Evolutionary conservation across 2,888 invertebrate species (phyloP).

Genomic region (Dasysyrphus tricinctus): DNA sequence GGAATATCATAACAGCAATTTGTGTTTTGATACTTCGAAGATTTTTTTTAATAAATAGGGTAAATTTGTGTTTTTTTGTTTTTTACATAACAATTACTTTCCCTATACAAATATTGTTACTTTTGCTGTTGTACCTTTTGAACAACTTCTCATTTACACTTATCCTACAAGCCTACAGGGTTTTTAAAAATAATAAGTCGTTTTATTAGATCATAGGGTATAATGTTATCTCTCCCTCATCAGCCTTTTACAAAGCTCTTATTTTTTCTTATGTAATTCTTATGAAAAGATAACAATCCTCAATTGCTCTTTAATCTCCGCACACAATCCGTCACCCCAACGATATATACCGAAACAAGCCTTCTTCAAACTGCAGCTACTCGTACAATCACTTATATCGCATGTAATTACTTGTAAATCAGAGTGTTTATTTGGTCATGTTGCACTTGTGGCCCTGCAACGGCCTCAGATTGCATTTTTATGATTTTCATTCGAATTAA

Average conservation of each 20-base stretch:
- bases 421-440: slow-evolving; percentile 63
- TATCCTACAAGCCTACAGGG: background rate
- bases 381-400: slow-evolving; percentile 34
- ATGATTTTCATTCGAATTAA: slow-evolving; percentile 52
- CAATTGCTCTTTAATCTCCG: background rate
- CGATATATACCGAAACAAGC: background rate
- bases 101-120: background rate
- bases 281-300: background rate
- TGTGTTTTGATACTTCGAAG: slow-evolving; percentile 2
- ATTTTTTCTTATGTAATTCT: background rate
- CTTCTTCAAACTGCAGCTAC: background rate
- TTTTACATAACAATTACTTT: too few relatives aligned
- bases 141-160: background rate
- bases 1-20: background rate
- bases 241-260: background rate
- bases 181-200: background rate
- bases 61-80: background rate
- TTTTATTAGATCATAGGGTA: background rate
- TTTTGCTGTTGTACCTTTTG: background rate
- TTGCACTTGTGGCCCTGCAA: slow-evolving; percentile 48
- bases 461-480: slow-evolving; percentile 56
- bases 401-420: slow-evolving; percentile 70
- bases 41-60: background rate
- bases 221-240: background rate
- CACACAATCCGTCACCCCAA: background rate